These are phyloP conservation scores for Phyllostomus discolor DNA, from an alignment of 2,113 vertebrate species.

Conservation along the genomic window DNA sequence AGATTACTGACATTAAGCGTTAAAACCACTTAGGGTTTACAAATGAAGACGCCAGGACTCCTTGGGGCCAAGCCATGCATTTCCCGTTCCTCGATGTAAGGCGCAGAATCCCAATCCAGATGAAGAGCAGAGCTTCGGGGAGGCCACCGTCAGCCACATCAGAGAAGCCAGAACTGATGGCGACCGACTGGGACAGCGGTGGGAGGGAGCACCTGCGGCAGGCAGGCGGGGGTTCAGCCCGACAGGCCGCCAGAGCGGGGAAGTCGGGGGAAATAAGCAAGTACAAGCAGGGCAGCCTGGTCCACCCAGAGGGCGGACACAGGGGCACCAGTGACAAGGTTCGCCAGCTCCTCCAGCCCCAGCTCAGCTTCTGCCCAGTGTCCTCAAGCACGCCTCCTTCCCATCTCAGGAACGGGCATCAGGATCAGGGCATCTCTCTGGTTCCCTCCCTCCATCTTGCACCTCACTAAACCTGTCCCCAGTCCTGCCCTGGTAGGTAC, in stretches of 20 bases:
- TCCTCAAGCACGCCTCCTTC: too few species aligned
- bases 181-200: background rate
- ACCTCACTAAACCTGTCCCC: background rate
- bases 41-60: background rate
- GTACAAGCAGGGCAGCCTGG: background rate
- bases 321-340: background rate
- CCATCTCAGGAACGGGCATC: background rate
- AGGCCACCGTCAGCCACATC: too few species aligned
- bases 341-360: background rate
- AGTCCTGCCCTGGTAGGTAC: background rate
- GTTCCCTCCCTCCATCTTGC: background rate
- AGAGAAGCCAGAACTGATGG: background rate
- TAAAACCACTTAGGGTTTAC: background rate
- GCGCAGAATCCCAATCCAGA: background rate
- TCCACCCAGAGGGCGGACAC: background rate
- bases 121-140: background rate
- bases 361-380: too few species aligned
- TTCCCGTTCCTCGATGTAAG: fast-evolving
- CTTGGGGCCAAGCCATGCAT: background rate
- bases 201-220: fast-evolving
- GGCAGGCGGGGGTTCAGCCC: too few species aligned
- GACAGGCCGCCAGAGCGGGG: background rate
- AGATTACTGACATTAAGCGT: background rate
- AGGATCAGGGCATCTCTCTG: background rate
- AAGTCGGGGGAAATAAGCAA: too few species aligned